Conservation (phyloP, 92 coral and sea anemone species). For the Blastomussa wellsi region DNA sequence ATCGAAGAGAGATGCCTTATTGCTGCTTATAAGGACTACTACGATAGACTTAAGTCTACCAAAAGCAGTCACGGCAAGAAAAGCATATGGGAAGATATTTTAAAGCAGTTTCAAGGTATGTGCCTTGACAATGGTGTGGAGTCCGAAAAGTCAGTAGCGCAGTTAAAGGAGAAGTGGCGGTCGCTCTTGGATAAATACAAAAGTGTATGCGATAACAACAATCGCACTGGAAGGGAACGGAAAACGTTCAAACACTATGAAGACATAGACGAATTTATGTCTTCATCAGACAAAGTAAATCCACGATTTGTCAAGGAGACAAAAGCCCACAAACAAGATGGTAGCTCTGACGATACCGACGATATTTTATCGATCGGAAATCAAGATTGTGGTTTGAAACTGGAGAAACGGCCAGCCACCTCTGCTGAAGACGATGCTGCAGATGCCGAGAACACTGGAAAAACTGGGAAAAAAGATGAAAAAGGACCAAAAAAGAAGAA, state of each 20-base stretch:
- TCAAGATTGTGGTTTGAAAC: slow-evolving; percentile 37
- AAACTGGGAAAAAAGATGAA: slow-evolving; percentile 41
- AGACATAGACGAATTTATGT: slow-evolving; percentile 49
- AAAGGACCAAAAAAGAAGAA: slow-evolving; percentile 31
- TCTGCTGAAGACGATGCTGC: slow-evolving; percentile 31
- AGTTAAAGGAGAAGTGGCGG: slow-evolving; percentile 56
- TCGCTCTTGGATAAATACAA: slow-evolving; percentile 52
- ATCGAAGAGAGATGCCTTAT: slow-evolving; percentile 54
- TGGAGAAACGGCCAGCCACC: slow-evolving; percentile 45
- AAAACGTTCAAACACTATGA: slow-evolving; percentile 50
- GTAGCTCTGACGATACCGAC: slow-evolving; percentile 34
- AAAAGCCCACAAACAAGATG: slow-evolving; percentile 32
- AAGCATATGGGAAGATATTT: slow-evolving; percentile 31
- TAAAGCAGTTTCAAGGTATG: slow-evolving; percentile 43
- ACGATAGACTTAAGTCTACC: slow-evolving; percentile 40
- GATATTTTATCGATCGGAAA: slow-evolving; percentile 40
- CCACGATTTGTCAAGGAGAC: slow-evolving; percentile 61
- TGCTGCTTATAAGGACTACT: slow-evolving; percentile 43
- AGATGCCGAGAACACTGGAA: slow-evolving; percentile 26
- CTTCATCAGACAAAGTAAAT: slow-evolving; percentile 49
- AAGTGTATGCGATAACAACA: slow-evolving; percentile 48
- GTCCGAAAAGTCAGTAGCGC: slow-evolving; percentile 40
- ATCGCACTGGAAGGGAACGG: slow-evolving; percentile 47
- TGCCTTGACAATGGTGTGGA: slow-evolving; percentile 38
- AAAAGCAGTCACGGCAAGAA: slow-evolving; percentile 53